A percentile compares a stretch with the other conserved stretches of the same genome.
These are phyloP conservation scores for Polyodon spathula DNA, from an alignment of 2,113 vertebrate species.

Conservation along the genomic window DNA sequence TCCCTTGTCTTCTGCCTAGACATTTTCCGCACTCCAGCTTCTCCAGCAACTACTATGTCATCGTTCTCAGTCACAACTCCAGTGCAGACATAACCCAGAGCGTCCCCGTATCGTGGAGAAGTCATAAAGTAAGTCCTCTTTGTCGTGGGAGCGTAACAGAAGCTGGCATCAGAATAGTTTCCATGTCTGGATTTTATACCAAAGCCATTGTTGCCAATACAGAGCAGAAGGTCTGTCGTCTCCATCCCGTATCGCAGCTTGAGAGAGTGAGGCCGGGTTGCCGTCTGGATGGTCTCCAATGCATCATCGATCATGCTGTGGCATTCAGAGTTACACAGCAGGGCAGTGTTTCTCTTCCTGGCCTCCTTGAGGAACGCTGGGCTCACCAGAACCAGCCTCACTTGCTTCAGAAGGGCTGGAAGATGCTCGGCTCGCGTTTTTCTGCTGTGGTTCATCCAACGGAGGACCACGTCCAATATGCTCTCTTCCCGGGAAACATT, in stretches of 20 bases:
- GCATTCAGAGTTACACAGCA: conserved; percentile 71
- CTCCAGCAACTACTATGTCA: conserved; percentile 80
- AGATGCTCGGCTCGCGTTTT: conserved; percentile 57
- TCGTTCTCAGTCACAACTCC: conserved; percentile 86
- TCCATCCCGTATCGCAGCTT: conserved; percentile 93
- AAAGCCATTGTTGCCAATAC: conserved; percentile 73
- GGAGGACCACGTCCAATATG: conserved; percentile 81
- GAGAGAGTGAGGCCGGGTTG: conserved; percentile 52
- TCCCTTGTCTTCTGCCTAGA: conserved; percentile 72
- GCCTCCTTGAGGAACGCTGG: conserved; percentile 71
- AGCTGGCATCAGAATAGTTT: conserved; percentile 80
- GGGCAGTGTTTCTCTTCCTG: conserved; percentile 67
- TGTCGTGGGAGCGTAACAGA: conserved; percentile 76
- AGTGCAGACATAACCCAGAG: conserved; percentile 71
- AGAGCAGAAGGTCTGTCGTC: conserved; percentile 83
- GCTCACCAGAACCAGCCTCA: conserved; percentile 72
- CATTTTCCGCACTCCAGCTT: conserved; percentile 68
- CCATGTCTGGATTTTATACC: conserved; percentile 81
- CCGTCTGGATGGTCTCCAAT: conserved; percentile 44
- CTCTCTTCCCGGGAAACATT: conserved; percentile 85
- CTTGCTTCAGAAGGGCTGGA: conserved; percentile 74
- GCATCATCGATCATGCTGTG: conserved; percentile 54
- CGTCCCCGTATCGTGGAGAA: conserved; percentile 82
- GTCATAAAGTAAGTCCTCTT: conserved; percentile 79
- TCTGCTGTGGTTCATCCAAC: conserved; percentile 70